Percentiles rank a stretch among this genome's conserved stretches.
These are phyloP conservation scores for Merops nubicus DNA, from an alignment of 2,113 vertebrate genomes.

Conservation along the genomic window DNA sequence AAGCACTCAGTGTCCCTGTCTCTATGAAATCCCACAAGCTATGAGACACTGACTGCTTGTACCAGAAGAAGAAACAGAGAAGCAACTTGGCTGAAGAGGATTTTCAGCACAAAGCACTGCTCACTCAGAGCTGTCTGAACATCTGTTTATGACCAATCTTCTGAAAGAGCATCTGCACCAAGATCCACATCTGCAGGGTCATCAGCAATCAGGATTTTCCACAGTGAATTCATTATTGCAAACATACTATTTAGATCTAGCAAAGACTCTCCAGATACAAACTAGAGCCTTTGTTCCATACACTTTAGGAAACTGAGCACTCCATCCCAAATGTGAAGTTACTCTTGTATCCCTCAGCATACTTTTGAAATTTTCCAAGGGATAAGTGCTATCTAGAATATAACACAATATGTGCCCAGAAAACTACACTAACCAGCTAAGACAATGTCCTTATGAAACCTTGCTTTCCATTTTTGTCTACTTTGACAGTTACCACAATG, in stretches of 20 bases:
- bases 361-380: neutral
- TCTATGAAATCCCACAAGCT: neutral
- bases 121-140: neutral
- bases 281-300: neutral
- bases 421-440: neutral
- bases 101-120: neutral
- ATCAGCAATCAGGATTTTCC: neutral
- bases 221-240: neutral
- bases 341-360: neutral
- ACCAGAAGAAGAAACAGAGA: neutral
- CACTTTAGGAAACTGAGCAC: neutral
- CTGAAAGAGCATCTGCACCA: neutral
- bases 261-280: neutral
- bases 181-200: neutral
- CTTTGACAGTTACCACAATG: neutral
- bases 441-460: neutral
- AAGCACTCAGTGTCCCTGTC: neutral
- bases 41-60: neutral
- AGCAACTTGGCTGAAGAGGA: neutral
- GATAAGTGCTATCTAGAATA: neutral
- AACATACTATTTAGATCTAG: neutral
- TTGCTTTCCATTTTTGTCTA: neutral
- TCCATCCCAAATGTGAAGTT: neutral
- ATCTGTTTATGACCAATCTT: neutral
- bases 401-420: neutral